A percentile compares a stretch with the other conserved stretches of the same genome.
Evolutionary conservation across 2,797 vertebrate genomes (phyloP).

Genomic region (Melopsittacus undulatus): DNA sequence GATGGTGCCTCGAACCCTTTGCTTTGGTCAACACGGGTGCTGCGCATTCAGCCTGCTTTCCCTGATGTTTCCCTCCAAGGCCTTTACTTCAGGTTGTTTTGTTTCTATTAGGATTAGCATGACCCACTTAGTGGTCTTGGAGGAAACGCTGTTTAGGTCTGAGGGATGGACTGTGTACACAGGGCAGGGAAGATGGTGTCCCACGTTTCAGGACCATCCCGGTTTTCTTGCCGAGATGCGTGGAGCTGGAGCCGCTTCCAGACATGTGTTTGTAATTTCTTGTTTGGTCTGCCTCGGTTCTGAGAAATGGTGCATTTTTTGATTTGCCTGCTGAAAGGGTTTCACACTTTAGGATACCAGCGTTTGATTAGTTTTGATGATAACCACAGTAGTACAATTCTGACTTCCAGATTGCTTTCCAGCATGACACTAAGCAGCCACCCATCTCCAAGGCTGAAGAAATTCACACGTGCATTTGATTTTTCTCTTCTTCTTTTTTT

Average conservation of each 20-base stretch:
- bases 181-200: not conserved
- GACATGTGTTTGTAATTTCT: constrained; percentile 67
- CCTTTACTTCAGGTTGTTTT: not conserved
- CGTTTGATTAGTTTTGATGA: constrained; percentile 64
- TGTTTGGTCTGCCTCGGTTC: constrained; percentile 30
- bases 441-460: constrained; percentile 52
- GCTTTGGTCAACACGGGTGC: not conserved
- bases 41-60: not conserved
- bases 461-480: constrained; percentile 55
- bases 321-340: constrained; percentile 58
- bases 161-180: not conserved
- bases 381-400: constrained; percentile 59
- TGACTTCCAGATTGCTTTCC: constrained; percentile 57
- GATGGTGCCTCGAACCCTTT: fast-evolving
- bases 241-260: not conserved
- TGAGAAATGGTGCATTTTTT: constrained; percentile 26
- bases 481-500: not conserved
- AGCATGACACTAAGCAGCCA: constrained; percentile 50
- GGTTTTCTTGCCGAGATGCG: not conserved
- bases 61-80: not conserved
- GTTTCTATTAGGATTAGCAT: not conserved
- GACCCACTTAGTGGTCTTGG: not conserved
- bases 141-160: not conserved
- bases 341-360: constrained; percentile 39
- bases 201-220: not conserved